Conservation (phyloP, 2,113 vertebrate genomes). For the Apteryx owenii region DNA sequence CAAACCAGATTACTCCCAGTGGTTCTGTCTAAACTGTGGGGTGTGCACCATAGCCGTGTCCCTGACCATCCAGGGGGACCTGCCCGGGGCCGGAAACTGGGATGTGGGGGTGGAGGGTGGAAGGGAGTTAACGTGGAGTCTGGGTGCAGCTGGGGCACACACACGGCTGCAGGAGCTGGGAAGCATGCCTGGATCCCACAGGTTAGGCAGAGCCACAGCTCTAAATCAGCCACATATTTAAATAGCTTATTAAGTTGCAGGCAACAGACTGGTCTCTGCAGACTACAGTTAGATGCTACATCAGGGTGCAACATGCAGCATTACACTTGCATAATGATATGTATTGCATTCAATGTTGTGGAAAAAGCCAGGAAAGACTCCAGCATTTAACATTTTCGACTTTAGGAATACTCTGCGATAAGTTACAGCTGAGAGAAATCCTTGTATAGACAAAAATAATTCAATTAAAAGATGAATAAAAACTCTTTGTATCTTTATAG, state of each 20-base stretch:
- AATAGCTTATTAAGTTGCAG: background rate
- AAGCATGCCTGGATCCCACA: background rate
- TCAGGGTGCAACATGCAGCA: background rate
- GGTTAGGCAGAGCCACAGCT: background rate
- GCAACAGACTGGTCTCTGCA: background rate
- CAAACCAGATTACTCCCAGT: background rate
- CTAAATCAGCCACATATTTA: constrained; percentile 3
- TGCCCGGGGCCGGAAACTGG: background rate
- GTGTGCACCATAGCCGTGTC: background rate
- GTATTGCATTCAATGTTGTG: background rate
- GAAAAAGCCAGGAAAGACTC: background rate
- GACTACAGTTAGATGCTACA: background rate
- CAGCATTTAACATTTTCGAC: background rate
- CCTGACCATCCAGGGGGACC: background rate
- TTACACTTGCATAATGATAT: background rate
- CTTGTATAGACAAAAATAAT: background rate
- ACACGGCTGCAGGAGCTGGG: background rate
- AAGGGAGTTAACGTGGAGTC: background rate
- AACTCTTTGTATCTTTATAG: background rate
- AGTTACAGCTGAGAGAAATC: background rate
- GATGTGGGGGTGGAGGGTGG: background rate
- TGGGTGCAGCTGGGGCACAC: constrained; percentile 6
- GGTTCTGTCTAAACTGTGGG: background rate
- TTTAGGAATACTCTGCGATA: background rate
- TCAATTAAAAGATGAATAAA: background rate